Base-by-base conservation (phyloP, 2,113 vertebrate species). In the Phodopus roborovskii region DNA sequence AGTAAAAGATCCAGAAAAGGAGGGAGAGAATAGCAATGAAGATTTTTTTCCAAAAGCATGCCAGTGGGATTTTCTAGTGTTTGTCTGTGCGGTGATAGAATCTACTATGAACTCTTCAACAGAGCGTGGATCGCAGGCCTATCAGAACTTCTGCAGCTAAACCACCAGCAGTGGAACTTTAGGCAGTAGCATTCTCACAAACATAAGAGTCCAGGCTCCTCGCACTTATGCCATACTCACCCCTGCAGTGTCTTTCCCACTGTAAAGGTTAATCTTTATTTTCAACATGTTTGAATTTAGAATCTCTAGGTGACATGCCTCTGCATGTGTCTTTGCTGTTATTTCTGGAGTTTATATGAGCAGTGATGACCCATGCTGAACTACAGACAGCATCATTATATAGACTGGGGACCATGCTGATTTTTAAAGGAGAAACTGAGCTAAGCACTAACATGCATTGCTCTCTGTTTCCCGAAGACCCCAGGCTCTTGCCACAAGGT, bases 181-280 rank as follows among this genome's bases (percentile, higher is more conserved):
- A 30, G 12, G 36, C 4, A 68, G 2, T 28, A 16, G 22, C 6
- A 33, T 56, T 30, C 13, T 74, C 22, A 58, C 19, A 11, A 60
- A 36, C 1, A 33, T 15, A 33, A 1, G 9, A n/a, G 2, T 17
- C 8, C 58, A 0, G 6, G 28, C 10, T 28, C 33, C n/a, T 17
- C 28, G 4, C 6, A 20, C 20, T 70, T 30, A 30, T 8, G 2
- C 5, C 8, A 39, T 5, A 62, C 15, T 45, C 53, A 10, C 1
- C 3, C 48, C 56, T 39, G 36, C 28, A 26, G 42, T 15, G 26
- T 10, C 13, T 48, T 71, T 2, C 4, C 36, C 24, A 2, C 24
- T 5, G 1, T 45, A 22, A 48, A 33, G 3, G 0, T 11, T 56
- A 39, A 39, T 83, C n/a, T n/a, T 82, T 5, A 39, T 39, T 60